Evolutionary conservation across 2,888 invertebrate genomes (phyloP), one percentile per base, ranked within the genome.

Genomic region (Tanaodytes sp.): DNA sequence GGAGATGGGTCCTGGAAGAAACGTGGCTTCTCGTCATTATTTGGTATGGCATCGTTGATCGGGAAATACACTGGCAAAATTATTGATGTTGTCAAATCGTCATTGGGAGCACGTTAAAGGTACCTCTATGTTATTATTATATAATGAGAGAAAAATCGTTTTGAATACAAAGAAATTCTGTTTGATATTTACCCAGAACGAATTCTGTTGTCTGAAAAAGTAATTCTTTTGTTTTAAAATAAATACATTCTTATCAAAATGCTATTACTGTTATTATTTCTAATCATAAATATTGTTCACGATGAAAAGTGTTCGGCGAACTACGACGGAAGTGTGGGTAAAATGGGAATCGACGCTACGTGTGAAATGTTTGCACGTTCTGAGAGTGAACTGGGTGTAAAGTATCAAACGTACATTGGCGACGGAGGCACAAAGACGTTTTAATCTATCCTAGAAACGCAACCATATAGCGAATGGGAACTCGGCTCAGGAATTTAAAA

Each of bases 341-440:
- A 55, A n/a, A 43, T 55, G 30, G 43, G 45, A 19, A 36, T 55
- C 2, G 55, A 43, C 16, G 33, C 19, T 4, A 36, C 45, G 11
- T 54, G 3, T n/a, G 46, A 46, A 27, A 45, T 57, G 36, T 46
- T 57, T 45, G 8, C 1, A 11, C 40, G 48, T 9, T 58, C 54
- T n/a, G n/a, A n/a, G 2, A 18, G 61, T 2, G 4, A 18, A 14
- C 45, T 58, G 30, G 48, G 54, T 9, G 63, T 66, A 2, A 52
- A 40, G 23, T 68, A 71, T 31, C 30, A 8, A 4, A 67, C 27
- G 4, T 68, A 68, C 27, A 68, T 71, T 15, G 64, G 71, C 6
- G 71, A 71, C 40, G 71, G 71, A 5, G 55, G 68, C 30, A 43
- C 67, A 14, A 54, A 42, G 9, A 55, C 37, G 4, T 55, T 55